Evolutionary conservation across 2,113 vertebrate genomes (phyloP), one percentile per base, ranked within the genome.

Genomic region (Phoenicopterus ruber): DNA sequence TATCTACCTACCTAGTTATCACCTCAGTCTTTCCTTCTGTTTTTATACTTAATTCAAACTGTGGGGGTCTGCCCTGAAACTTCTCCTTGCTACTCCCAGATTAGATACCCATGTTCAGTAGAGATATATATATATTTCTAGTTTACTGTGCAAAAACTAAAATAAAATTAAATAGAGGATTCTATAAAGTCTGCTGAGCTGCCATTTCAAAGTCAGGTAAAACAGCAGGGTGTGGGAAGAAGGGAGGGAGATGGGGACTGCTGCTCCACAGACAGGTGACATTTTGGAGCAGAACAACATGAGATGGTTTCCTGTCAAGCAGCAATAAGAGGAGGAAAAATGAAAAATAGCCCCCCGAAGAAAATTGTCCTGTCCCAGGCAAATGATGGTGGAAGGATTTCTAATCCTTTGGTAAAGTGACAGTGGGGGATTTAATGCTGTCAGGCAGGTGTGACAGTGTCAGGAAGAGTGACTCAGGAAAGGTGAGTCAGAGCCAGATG

Each of bases 381-480:
- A 95, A 95, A 91, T 90, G 81, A 73, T 0, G 0, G 44, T 72
- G 72, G 76, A 94, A 91, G n/a, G 57, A 62, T 92, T 90, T 94
- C 78, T 71, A 90, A 91, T 67, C 52, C 46, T 95, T 84, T 73
- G 17, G 73, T 65, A 46, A 77, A 90, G 93, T 86, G 95, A 92
- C 86, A 85, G 77, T 85, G 94, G 74, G 89, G 54, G 79, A 86
- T 88, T 94, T 92, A 66, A 77, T 71, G 67, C 54, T 95, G 87
- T 67, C 85, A 82, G 91, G 82, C 57, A 66, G 79, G 72, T 76
- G 74, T 32, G 82, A 44, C 61, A 84, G 79, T 47, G 65, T 83
- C 76, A 85, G 69, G 84, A 90, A 61, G 61, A 88, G 65, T 94
- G 92, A 96, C 82, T 97, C 97, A 96, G 94, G 87, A 85, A 86